Base-by-base conservation (phyloP, 2,797 vertebrate species). In the Myoxocephalus aenaeus region DNA sequence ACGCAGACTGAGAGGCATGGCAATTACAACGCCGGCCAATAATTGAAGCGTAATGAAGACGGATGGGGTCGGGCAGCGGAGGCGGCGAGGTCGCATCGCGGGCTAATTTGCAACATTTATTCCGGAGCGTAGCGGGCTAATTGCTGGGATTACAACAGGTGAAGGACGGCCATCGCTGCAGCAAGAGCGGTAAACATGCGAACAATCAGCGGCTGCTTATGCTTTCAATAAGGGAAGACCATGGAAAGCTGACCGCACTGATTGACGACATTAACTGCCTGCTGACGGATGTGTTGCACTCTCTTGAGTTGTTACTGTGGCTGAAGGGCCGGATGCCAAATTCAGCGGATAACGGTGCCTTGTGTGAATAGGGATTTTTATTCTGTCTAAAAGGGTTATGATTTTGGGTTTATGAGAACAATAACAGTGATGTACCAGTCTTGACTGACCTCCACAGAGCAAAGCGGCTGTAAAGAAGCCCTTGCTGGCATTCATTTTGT, bases 31-130 rank as follows among this genome's bases (percentile, higher is more conserved):
- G 84, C 83, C 11, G 77, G 88, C 65, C 69, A 68, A 89, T 92
- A 90, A 91, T 88, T 87, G 84, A 77, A 78, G 82, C 46, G 14
- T 90, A 90, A 93, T 93, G 89, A 79, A 94, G 93, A 94, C 69
- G 82, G 83, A 93, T 94, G 90, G 80, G 88, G 91, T 91, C 84
- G 57, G 57, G 76, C 18, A 2, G 86, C 22, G 54, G 89, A 87
- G 51, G 62, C 70, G 1, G 74, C 32, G 27, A 57, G 90, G 89
- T 88, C 82, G 5, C 81, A 83, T 81, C 81, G 53, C 44, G 13
- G 78, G 74, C 83, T 84, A 84, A 88, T 90, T 88, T 80, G 61
- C 79, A 73, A 82, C 86, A 81, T 82, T 82, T 81, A 85, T 86
- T 81, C 86, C 72, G n/a, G 70, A 67, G 67, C 27, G 50, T 3